A percentile compares a stretch with the other conserved stretches of the same genome.
Evolutionary conservation across 2,797 vertebrate species (phyloP).

Genomic region (Eurystomus glaucurus): DNA sequence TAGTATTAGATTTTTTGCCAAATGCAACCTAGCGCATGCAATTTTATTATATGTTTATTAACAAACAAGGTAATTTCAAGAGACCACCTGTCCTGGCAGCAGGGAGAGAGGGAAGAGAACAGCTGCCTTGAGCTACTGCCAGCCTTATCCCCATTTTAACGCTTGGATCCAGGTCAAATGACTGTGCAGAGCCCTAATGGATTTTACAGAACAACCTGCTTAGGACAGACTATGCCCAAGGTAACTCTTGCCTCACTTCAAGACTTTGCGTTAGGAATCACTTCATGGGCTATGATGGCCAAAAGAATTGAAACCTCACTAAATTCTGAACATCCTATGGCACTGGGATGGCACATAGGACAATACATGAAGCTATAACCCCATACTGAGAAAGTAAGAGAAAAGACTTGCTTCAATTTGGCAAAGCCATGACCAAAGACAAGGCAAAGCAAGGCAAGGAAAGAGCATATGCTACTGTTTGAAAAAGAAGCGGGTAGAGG

Average conservation of each 20-base stretch:
- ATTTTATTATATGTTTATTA: conserved; percentile 41
- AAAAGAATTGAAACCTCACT: neutral
- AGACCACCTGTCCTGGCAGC: conserved; percentile 30
- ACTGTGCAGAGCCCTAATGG: neutral
- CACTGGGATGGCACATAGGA: neutral
- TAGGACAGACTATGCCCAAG: neutral
- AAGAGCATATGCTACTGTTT: fast-evolving
- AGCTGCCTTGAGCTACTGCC: conserved; percentile 31
- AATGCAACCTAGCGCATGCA: neutral
- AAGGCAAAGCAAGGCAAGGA: neutral
- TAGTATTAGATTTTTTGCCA: conserved; percentile 21
- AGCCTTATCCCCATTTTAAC: conserved; percentile 13
- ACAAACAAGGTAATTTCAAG: neutral
- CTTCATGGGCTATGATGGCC: neutral
- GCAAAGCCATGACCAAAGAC: neutral
- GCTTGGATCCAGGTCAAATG: neutral
- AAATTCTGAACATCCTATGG: neutral
- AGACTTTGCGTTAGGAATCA: neutral
- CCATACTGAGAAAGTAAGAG: neutral
- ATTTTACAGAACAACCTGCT: neutral
- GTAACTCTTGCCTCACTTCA: neutral
- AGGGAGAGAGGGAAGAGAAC: neutral
- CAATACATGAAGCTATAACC: neutral
- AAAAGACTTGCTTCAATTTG: neutral
- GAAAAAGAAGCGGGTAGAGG: neutral